These are phyloP conservation scores for Frankliniella intonsa DNA, from an alignment of 2,888 invertebrate species.

Conservation along the genomic window DNA sequence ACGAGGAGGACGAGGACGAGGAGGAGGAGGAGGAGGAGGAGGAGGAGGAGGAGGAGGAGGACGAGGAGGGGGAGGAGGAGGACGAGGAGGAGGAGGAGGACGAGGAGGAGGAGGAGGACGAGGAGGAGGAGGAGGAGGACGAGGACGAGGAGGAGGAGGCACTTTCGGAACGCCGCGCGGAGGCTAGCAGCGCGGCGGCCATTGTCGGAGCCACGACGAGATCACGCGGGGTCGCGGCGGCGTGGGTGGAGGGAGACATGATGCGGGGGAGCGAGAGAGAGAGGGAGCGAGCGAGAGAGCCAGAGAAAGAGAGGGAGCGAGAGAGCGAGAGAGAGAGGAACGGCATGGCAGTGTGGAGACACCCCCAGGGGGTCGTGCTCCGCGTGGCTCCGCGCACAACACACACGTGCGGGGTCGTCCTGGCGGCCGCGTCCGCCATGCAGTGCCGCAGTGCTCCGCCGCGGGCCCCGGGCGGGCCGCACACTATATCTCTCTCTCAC, in stretches of 20 bases:
- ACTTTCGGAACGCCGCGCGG: no score
- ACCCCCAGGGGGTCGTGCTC: slow-evolving; percentile 1
- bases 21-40: no score
- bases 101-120: no score
- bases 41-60: no score
- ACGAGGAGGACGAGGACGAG: no score
- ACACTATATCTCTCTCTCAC: not conserved
- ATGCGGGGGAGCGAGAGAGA: not conserved
- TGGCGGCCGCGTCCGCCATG: not conserved
- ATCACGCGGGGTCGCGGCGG: not conserved
- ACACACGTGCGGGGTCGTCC: slow-evolving; percentile 3
- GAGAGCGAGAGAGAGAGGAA: not conserved
- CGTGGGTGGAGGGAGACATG: not conserved
- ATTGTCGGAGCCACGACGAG: not conserved
- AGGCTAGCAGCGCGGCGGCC: no score
- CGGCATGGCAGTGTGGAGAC: not conserved
- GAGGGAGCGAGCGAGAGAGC: not conserved
- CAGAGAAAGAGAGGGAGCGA: not conserved
- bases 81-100: no score
- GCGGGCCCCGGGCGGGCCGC: not conserved
- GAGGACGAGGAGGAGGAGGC: not conserved
- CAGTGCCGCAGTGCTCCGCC: no score
- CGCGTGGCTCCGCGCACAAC: not conserved
- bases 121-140: no score
- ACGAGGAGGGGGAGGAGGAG: no score